phyloP scores from a whole-genome alignment of 2,797 vertebrate genomes.

The Pitangus sulphuratus region DNA sequence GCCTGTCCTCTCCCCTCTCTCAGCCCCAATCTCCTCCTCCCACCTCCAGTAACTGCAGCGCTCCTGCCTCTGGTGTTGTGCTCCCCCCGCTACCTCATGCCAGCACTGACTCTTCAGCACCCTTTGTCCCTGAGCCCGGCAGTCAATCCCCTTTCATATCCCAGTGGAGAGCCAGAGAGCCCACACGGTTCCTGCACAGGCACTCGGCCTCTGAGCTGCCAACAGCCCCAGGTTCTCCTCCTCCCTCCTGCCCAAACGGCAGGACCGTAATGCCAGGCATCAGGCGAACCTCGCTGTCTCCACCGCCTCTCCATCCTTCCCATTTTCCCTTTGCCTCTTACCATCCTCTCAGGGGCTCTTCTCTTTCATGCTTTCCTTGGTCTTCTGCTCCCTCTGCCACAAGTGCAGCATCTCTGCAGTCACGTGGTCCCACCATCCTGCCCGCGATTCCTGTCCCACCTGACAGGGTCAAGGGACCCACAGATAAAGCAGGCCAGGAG shows the following conservation, averaged over 20 bases:
- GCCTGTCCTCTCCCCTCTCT: slow-evolving; percentile 80
- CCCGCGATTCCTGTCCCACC: slow-evolving; percentile 77
- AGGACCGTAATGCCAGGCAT: slow-evolving; percentile 76
- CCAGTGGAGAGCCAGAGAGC: background rate
- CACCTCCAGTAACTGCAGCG: slow-evolving; percentile 81
- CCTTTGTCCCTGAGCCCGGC: background rate
- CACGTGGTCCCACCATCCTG: slow-evolving; percentile 77
- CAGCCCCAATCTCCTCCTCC: slow-evolving; percentile 82
- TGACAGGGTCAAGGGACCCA: slow-evolving; percentile 75
- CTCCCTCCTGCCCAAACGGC: slow-evolving; percentile 80
- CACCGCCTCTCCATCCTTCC: slow-evolving; percentile 80
- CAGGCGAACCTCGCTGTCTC: slow-evolving; percentile 86
- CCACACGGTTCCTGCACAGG: slow-evolving; percentile 29
- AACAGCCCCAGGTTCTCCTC: slow-evolving; percentile 80
- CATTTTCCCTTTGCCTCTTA: slow-evolving; percentile 66
- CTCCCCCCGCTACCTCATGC: slow-evolving; percentile 79
- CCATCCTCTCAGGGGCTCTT: slow-evolving; percentile 70
- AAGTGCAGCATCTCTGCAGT: slow-evolving; percentile 77
- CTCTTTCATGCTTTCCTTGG: slow-evolving; percentile 78
- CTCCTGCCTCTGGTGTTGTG: slow-evolving; percentile 71
- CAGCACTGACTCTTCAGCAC: slow-evolving; percentile 75
- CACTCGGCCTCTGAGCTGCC: slow-evolving; percentile 81
- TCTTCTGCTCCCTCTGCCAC: slow-evolving; percentile 77
- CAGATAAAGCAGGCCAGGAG: slow-evolving; percentile 68
- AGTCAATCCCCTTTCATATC: slow-evolving; percentile 70